Conservation (phyloP, 2,797 vertebrate species). For the Sarcoramphus papa region DNA sequence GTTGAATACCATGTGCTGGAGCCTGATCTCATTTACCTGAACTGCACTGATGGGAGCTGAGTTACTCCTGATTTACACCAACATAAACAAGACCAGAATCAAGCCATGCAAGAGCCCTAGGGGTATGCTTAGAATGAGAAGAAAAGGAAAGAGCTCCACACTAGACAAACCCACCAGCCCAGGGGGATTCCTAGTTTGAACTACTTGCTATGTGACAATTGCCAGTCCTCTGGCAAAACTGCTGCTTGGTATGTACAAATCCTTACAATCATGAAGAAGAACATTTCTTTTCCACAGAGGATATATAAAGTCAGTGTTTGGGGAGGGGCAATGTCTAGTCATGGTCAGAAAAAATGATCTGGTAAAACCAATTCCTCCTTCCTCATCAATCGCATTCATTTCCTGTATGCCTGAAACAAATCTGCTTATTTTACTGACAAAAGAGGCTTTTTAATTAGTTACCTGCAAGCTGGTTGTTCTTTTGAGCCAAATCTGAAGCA, state of each 20-base stretch:
- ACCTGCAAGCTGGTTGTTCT: not conserved
- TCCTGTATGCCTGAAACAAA: not conserved
- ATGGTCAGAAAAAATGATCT: not conserved
- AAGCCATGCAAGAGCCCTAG: not conserved
- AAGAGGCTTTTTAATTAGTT: not conserved
- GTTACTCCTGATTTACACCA: slow-evolving; percentile 3
- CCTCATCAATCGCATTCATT: not conserved
- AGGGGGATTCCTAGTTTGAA: not conserved
- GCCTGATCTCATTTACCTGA: not conserved
- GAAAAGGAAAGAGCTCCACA: not conserved
- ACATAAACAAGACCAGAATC: not conserved
- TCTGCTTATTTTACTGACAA: not conserved
- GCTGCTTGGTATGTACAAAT: rapidly evolving
- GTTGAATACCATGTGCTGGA: not conserved
- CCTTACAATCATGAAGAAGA: not conserved
- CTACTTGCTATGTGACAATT: not conserved
- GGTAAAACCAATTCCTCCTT: not conserved
- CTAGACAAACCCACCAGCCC: not conserved
- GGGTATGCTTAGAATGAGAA: not conserved
- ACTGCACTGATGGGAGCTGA: not conserved
- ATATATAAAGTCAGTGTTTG: not conserved
- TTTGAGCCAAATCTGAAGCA: not conserved
- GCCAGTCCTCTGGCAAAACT: not conserved
- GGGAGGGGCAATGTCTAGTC: not conserved
- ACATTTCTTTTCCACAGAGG: not conserved